These are phyloP conservation scores for Azemiops feae DNA, from an alignment of 2,113 vertebrate genomes.

Conservation along the genomic window DNA sequence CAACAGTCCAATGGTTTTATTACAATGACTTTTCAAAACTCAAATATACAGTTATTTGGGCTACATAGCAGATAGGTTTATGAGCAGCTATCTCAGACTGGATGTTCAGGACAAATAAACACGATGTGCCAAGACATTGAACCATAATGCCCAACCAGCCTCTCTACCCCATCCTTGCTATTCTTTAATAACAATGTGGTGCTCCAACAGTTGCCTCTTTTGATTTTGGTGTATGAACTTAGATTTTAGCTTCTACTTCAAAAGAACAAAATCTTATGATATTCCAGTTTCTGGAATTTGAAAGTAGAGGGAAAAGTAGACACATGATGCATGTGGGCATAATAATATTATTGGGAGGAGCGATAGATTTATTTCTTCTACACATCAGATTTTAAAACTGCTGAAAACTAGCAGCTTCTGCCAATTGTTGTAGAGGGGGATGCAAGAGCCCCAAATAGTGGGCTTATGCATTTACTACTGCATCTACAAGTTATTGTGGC, in stretches of 20 bases:
- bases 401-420: not conserved
- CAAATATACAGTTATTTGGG: not conserved
- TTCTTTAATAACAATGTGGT: not conserved
- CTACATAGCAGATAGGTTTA: not conserved
- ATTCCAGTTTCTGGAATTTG: not conserved
- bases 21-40: not conserved
- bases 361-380: not conserved
- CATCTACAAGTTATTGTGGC: not conserved
- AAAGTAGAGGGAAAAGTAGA: not conserved
- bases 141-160: not conserved
- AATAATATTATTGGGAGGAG: not conserved
- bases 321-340: not conserved
- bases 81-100: not conserved
- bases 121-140: not conserved
- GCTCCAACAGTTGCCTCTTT: not conserved
- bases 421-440: not conserved
- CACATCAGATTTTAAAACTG: not conserved
- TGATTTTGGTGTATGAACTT: not conserved
- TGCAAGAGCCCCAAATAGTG: not conserved
- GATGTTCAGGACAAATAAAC: not conserved
- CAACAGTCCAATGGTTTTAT: not conserved
- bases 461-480: not conserved
- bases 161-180: not conserved
- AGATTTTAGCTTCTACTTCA: not conserved
- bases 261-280: not conserved